phyloP scores from a whole-genome alignment of 2,888 invertebrate genomes.

The Euproctis similis region DNA sequence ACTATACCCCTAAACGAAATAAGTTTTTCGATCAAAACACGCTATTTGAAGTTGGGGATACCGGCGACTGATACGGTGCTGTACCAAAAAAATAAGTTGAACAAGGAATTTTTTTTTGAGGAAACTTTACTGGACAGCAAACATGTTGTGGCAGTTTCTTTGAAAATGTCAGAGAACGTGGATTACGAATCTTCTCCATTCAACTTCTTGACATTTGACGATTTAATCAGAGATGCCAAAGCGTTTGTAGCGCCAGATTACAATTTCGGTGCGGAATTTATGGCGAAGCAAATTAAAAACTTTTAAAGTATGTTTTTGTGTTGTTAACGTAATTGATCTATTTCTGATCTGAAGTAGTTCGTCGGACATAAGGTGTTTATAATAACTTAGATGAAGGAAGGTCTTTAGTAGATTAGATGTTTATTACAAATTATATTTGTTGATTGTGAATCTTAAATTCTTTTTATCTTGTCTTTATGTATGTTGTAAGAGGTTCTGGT shows the following conservation, averaged over 20 bases:
- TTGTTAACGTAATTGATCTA: too few species aligned
- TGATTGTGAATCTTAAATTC: background rate
- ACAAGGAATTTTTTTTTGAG: conserved; percentile 85
- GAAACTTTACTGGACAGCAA: conserved; percentile 85
- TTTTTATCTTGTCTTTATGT: background rate
- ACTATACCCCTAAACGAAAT: conserved; percentile 84
- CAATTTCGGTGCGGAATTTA: conserved; percentile 73
- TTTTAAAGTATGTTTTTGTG: conserved; percentile 12
- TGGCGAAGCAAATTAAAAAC: conserved; percentile 68
- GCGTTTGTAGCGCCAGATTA: conserved; percentile 62
- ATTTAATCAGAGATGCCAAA: conserved; percentile 74
- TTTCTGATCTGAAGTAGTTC: too few species aligned
- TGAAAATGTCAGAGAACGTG: conserved; percentile 40
- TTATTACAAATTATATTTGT: background rate
- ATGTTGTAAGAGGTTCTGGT: conserved; percentile 8
- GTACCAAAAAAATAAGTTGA: conserved; percentile 73
- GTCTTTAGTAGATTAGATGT: too few species aligned
- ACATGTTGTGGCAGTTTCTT: conserved; percentile 87
- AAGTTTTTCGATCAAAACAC: conserved; percentile 81
- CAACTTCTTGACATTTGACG: conserved; percentile 73
- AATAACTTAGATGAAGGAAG: too few species aligned
- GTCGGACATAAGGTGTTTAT: too few species aligned
- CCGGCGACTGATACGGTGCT: conserved; percentile 79
- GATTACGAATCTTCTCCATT: conserved; percentile 48
- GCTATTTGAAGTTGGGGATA: conserved; percentile 52